Evolutionary conservation across 2,113 vertebrate genomes (phyloP), one percentile per base, ranked within the genome.

Genomic region (Ctenodactylus gundi): DNA sequence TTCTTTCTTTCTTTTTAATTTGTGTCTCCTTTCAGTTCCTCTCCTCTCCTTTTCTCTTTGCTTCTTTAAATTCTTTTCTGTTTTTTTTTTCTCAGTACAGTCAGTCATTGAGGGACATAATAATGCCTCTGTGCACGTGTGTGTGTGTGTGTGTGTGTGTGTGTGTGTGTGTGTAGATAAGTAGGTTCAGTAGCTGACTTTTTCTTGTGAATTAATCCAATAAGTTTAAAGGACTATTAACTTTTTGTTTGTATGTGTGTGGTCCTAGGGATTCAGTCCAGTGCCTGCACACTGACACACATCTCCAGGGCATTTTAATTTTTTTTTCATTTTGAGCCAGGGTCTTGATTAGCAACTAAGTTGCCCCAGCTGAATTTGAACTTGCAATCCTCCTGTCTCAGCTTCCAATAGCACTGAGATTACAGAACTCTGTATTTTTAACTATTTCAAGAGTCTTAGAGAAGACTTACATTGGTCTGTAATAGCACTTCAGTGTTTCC

Each of bases 401-500:
- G n/a, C n/a, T n/a, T n/a, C n/a, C n/a, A n/a, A n/a, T n/a, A n/a
- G n/a, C n/a, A n/a, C n/a, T n/a, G n/a, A n/a, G n/a, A n/a, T n/a
- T n/a, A n/a, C 25, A 25, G 10, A 93, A 64, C 82, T 4, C 25
- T 77, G 51, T 10, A 80, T 53, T 58, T 95, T 80, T 80, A 93
- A 84, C n/a, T 85, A 34, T 70, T 68, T 73, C 58, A 57, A 75
- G 65, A 86, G 10, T 21, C 41, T 2, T 10, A 86, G 20, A 14
- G 65, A 88, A 85, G 36, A 12, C 23, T 86, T 89, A 36, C 67
- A 88, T 67, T 94, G 73, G 76, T 51, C 51, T 93, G 25, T 78
- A 53, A 58, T 41, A 64, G 29, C 39, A 64, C 53, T 23, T 67
- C 39, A n/a, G 64, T 93, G 36, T 67, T 75, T 72, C 53, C 58